Evolutionary conservation across 2,888 invertebrate genomes (phyloP).

Genomic region (Seira ritae): DNA sequence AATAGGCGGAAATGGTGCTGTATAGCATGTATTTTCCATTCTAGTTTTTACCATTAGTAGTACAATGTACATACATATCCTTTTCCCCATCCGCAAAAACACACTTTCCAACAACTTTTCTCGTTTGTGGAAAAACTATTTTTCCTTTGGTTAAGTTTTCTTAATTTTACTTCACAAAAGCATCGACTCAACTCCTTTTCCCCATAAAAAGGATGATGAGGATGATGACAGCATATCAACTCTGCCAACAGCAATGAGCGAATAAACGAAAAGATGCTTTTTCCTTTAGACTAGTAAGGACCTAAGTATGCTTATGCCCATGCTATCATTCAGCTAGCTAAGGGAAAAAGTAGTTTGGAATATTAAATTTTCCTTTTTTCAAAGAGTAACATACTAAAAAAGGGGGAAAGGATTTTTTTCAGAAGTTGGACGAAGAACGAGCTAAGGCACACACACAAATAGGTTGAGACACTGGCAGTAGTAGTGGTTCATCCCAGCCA

Average conservation of each 20-base stretch:
- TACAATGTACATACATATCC: no score
- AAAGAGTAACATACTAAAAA: not conserved
- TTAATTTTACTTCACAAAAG: constrained; percentile 54
- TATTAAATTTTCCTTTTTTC: constrained; percentile 51
- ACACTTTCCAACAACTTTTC: constrained; percentile 51
- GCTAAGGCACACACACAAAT: no score
- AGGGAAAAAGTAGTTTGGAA: constrained; percentile 39
- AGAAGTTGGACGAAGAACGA: no score
- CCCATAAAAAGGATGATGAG: constrained; percentile 52
- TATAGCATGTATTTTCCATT: no score
- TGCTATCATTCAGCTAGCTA: no score
- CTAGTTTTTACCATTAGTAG: no score
- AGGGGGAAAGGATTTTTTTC: constrained; percentile 33
- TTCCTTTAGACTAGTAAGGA: constrained; percentile 8
- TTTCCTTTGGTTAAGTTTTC: constrained; percentile 52
- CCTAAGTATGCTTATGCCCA: no score
- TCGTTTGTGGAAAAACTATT: constrained; percentile 54
- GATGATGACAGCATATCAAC: constrained; percentile 51
- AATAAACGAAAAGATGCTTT: constrained; percentile 23
- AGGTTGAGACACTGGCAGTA: no score
- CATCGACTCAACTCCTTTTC: constrained; percentile 44
- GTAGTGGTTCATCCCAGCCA: no score
- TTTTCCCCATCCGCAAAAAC: not conserved
- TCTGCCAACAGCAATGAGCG: constrained; percentile 23
- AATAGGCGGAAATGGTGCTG: no score